Conservation (phyloP, 2,888 invertebrate genomes). For the Ormyrus rosae region DNA sequence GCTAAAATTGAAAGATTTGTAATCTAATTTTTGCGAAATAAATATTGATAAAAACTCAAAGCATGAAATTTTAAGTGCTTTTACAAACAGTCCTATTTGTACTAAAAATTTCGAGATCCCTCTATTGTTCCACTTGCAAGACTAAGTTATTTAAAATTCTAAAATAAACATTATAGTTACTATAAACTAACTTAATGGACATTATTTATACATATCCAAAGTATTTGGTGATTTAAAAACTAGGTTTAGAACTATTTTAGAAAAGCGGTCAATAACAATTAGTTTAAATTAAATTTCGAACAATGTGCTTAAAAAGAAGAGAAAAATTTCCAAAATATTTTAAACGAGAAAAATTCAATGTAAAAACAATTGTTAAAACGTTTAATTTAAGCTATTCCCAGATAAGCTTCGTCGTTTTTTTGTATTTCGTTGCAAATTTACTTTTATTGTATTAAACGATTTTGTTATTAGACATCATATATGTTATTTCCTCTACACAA, state of each 20-base stretch:
- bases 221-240: slow-evolving; percentile 30
- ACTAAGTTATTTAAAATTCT: slow-evolving; percentile 31
- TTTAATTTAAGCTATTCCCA: slow-evolving; percentile 34
- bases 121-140: slow-evolving; percentile 7
- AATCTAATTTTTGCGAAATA: not conserved
- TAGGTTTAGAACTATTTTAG: slow-evolving; percentile 25
- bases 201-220: slow-evolving; percentile 54
- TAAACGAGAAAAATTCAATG: slow-evolving; percentile 3
- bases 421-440: slow-evolving; percentile 25
- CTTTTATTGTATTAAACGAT: not conserved
- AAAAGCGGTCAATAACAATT: slow-evolving; percentile 22
- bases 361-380: slow-evolving; percentile 35
- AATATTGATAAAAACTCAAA: no score
- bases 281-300: slow-evolving; percentile 23
- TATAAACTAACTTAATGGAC: slow-evolving; percentile 22
- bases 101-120: slow-evolving; percentile 14
- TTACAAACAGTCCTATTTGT: not conserved
- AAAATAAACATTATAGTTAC: slow-evolving; percentile 23
- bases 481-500: not conserved
- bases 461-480: slow-evolving; percentile 5
- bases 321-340: slow-evolving; percentile 28
- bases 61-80: no score
- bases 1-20: not conserved
- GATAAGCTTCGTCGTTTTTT: slow-evolving; percentile 25
- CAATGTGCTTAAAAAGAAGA: not conserved